These are phyloP conservation scores for Octomys mimax DNA, from an alignment of 2,797 vertebrate genomes.

Conservation along the genomic window DNA sequence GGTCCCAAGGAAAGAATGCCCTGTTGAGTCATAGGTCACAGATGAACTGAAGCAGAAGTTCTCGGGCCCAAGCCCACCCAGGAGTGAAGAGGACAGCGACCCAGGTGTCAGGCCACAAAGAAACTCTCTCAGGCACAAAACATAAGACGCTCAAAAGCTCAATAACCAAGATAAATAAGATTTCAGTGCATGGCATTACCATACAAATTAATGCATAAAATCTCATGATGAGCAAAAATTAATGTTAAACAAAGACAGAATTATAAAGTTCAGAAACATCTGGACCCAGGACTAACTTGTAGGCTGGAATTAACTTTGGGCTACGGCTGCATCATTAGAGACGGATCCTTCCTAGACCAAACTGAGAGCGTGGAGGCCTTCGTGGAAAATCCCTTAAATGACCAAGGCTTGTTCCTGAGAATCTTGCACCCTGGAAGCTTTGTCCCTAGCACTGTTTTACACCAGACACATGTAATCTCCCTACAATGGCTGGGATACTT, in stretches of 20 bases:
- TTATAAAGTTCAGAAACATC: neutral
- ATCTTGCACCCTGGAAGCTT: neutral
- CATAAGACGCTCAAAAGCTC: neutral
- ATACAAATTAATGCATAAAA: neutral
- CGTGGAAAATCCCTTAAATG: neutral
- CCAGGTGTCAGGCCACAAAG: neutral
- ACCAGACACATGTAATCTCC: neutral
- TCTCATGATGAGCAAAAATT: neutral
- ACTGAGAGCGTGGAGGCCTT: neutral
- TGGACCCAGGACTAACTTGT: neutral
- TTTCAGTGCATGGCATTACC: neutral
- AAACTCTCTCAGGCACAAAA: neutral
- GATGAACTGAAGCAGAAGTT: neutral
- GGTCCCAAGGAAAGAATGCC: neutral
- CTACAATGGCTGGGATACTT: constrained; percentile 48
- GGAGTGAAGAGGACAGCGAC: neutral
- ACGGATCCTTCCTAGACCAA: neutral
- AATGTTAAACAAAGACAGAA: constrained; percentile 10
- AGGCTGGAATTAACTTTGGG: neutral
- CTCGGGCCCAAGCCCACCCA: neutral
- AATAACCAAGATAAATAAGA: constrained; percentile 16
- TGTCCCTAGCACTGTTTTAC: neutral
- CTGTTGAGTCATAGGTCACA: neutral
- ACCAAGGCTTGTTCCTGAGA: neutral
- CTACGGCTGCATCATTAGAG: neutral